These are phyloP conservation scores for Philypnodon macrostomus DNA, from an alignment of 2,797 vertebrate genomes.

Conservation along the genomic window DNA sequence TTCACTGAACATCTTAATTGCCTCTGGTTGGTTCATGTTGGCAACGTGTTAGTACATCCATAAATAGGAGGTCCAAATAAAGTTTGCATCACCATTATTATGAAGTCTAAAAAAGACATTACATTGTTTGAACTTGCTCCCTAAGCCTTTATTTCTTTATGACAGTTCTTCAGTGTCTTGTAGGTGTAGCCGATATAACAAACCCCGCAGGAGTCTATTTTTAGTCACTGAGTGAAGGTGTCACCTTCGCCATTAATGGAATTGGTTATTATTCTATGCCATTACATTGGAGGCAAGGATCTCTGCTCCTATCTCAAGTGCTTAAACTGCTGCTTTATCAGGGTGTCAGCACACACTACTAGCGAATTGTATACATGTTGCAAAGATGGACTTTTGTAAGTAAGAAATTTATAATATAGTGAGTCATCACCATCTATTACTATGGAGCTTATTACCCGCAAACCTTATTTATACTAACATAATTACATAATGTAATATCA, in stretches of 20 bases:
- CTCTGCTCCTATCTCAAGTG: constrained; percentile 8
- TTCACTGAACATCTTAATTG: constrained; percentile 63
- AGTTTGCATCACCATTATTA: constrained; percentile 1
- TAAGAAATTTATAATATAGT: no score
- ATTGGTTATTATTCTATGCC: constrained; percentile 40
- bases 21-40: constrained; percentile 40
- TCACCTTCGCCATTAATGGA: constrained; percentile 33
- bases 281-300: constrained; percentile 40
- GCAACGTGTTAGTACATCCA: constrained; percentile 41
- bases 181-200: constrained; percentile 1
- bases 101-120: constrained; percentile 10
- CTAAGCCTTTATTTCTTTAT: neutral
- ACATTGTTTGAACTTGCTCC: neutral
- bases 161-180: neutral
- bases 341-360: neutral
- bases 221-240: constrained; percentile 19
- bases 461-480: no score
- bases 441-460: no score
- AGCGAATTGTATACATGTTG: no score
- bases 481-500: no score
- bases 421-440: no score
- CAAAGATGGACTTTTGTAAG: no score
- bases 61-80: constrained; percentile 29
- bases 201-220: constrained; percentile 16
- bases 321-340: constrained; percentile 11